These are phyloP conservation scores for Callinectes sapidus DNA, from an alignment of 2,888 invertebrate species.

Conservation along the genomic window DNA sequence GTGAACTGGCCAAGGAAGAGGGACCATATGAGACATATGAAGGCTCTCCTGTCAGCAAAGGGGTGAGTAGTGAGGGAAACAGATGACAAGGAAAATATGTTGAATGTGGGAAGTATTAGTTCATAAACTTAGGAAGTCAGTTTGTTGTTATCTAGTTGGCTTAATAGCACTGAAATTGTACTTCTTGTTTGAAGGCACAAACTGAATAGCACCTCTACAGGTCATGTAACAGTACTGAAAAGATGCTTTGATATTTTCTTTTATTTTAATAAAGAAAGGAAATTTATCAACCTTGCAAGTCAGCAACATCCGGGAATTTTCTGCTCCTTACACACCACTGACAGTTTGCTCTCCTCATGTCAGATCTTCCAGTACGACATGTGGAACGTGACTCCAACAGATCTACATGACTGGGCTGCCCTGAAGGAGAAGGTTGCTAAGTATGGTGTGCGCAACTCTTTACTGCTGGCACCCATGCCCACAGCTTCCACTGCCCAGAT, in stretches of 20 bases:
- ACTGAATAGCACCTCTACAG: background rate
- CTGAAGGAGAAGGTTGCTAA: conserved; percentile 90
- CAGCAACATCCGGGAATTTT: background rate
- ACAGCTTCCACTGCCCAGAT: conserved; percentile 99
- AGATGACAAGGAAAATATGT: background rate
- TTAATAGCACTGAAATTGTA: background rate
- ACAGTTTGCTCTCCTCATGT: conserved; percentile 32
- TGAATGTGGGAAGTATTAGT: background rate
- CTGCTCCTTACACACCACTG: background rate
- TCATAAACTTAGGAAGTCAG: background rate
- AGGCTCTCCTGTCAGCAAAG: conserved; percentile 95
- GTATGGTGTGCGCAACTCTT: conserved; percentile 94
- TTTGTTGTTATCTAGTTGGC: background rate
- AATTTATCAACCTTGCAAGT: background rate
- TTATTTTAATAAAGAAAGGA: too few relatives aligned
- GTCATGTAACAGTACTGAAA: background rate
- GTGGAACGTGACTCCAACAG: conserved; percentile 93
- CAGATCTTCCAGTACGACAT: conserved; percentile 96
- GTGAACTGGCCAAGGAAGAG: conserved; percentile 89
- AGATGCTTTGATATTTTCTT: background rate
- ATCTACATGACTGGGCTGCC: conserved; percentile 91
- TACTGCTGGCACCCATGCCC: conserved; percentile 97
- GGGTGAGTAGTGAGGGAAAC: conserved; percentile 78
- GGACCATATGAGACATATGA: conserved; percentile 94
- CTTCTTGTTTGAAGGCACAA: background rate